Evolutionary conservation across 2,113 vertebrate genomes (phyloP).

Genomic region (Notiomystis cincta): DNA sequence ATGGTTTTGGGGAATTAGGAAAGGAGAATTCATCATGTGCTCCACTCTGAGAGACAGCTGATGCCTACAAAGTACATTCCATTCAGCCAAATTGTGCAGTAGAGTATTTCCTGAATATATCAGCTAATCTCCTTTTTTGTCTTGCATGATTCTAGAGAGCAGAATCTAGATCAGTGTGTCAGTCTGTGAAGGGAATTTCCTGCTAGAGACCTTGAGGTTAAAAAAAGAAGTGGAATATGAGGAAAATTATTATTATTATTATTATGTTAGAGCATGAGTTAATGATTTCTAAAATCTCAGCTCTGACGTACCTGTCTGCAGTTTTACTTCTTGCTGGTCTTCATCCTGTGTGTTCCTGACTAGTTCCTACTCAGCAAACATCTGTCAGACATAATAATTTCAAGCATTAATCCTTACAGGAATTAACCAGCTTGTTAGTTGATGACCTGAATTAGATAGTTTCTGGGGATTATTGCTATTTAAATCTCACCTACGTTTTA

Average conservation of each 20-base stretch:
- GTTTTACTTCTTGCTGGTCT: not conserved
- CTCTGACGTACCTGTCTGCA: not conserved
- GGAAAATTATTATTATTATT: not conserved
- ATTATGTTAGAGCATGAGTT: not conserved
- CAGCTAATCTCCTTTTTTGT: not conserved
- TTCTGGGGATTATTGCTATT: conserved; percentile 55
- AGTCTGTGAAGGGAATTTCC: not conserved
- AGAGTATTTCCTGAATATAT: not conserved
- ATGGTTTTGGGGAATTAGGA: not conserved
- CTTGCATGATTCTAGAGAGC: not conserved
- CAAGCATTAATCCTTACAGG: conserved; percentile 47
- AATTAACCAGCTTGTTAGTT: conserved; percentile 44
- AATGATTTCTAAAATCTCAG: not conserved
- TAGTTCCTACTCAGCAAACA: conserved; percentile 16
- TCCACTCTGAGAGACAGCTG: not conserved
- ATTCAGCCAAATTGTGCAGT: not conserved
- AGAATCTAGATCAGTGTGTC: not conserved
- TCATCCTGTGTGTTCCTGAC: not conserved
- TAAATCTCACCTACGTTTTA: conserved; percentile 21
- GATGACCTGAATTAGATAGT: conserved; percentile 43
- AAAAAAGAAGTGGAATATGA: not conserved
- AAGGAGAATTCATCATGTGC: not conserved
- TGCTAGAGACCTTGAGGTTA: not conserved
- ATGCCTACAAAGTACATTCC: not conserved
- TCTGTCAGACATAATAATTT: conserved; percentile 38